These are phyloP conservation scores for Calliphora vomitoria DNA, from an alignment of 2,888 invertebrate genomes.

Conservation along the genomic window DNA sequence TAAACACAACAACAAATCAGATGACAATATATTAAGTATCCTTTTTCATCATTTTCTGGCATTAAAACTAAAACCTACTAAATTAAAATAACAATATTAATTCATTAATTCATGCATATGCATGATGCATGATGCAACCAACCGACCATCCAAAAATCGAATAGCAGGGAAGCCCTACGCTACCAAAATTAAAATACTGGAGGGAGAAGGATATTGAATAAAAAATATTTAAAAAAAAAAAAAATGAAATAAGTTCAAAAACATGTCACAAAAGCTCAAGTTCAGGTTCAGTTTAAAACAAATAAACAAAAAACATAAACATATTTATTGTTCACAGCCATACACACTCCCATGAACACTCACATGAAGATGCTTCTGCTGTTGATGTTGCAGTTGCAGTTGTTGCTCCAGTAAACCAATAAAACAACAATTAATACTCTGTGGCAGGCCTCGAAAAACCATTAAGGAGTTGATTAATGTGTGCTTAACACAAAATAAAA, in stretches of 20 bases:
- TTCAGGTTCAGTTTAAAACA: conserved; percentile 55
- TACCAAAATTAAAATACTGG: conserved; percentile 10
- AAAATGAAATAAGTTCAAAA: conserved; percentile 41
- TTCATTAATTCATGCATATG: conserved; percentile 36
- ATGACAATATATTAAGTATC: conserved; percentile 72
- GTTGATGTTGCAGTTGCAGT: conserved; percentile 5
- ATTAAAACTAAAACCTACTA: conserved; percentile 44
- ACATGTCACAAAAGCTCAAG: conserved; percentile 68
- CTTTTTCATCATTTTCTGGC: conserved; percentile 62
- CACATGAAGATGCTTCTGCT: conserved; percentile 3
- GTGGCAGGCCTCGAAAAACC: conserved; percentile 73
- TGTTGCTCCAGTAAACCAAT: conserved; percentile 72
- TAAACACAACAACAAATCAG: conserved; percentile 62
- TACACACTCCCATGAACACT: background rate
- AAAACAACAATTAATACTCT: conserved; percentile 74
- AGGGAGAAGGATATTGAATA: conserved; percentile 18
- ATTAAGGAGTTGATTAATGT: conserved; percentile 74
- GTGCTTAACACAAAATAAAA: conserved; percentile 73
- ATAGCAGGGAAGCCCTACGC: conserved; percentile 50
- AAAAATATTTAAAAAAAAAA: too few species aligned
- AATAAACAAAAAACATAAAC: background rate
- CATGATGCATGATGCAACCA: conserved; percentile 26
- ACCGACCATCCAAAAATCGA: background rate
- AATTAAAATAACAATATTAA: conserved; percentile 59
- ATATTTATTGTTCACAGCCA: background rate